phyloP scores from a whole-genome alignment of 2,888 invertebrate genomes.

The Geotrupes spiniger region DNA sequence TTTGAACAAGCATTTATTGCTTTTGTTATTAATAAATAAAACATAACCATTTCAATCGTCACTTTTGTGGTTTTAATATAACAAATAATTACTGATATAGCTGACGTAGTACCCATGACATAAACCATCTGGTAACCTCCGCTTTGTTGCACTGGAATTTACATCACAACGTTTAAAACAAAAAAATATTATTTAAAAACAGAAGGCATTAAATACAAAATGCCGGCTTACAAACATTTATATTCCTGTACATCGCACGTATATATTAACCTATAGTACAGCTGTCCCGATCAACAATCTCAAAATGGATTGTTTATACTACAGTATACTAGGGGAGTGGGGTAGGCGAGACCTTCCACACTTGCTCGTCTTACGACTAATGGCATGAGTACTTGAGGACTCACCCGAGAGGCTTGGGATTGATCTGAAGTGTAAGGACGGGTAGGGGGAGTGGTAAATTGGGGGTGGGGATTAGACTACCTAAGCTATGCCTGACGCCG shows the following conservation, averaged over 20 bases:
- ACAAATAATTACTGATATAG: no score
- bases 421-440: conserved; percentile 6
- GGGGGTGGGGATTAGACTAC: conserved; percentile 35
- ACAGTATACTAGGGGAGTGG: conserved; percentile 14
- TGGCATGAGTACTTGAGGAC: neutral
- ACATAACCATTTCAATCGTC: no score
- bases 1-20: no score
- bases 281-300: conserved; percentile 43
- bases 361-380: no score
- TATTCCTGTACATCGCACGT: conserved; percentile 48
- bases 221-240: conserved; percentile 44
- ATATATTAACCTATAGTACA: conserved; percentile 47
- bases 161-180: no score
- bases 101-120: no score
- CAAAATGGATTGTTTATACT: conserved; percentile 21
- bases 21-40: no score
- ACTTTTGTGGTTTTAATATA: no score
- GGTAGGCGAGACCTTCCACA: conserved; percentile 1
- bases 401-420: conserved; percentile 8
- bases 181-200: conserved; percentile 5
- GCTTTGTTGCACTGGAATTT: no score
- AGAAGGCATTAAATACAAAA: conserved; percentile 40
- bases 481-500: conserved; percentile 47
- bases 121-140: no score
- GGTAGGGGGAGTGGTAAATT: conserved; percentile 6